A percentile compares a stretch with the other conserved stretches of the same genome.
phyloP scores from a whole-genome alignment of 2,113 vertebrate species.

The Azemiops feae region DNA sequence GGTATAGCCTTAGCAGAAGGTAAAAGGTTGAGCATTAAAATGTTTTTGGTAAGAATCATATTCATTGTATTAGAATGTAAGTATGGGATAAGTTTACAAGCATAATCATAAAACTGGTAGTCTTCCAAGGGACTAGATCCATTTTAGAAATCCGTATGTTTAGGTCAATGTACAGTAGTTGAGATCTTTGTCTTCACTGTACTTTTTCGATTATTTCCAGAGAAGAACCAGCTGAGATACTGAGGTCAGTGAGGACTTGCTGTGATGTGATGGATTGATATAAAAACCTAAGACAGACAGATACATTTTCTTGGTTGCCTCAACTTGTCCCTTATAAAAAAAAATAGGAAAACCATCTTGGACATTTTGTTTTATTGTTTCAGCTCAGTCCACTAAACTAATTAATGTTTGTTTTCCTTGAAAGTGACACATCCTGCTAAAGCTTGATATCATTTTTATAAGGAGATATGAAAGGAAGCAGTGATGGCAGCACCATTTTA shows the following conservation, averaged over 20 bases:
- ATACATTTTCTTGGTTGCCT: background rate
- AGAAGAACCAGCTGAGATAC: background rate
- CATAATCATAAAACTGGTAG: background rate
- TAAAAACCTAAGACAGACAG: background rate
- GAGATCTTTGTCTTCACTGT: background rate
- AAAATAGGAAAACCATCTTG: background rate
- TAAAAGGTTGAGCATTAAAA: background rate
- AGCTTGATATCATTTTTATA: constrained; percentile 18
- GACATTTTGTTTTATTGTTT: background rate
- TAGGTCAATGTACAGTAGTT: background rate
- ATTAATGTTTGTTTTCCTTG: constrained; percentile 12
- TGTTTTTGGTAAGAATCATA: background rate
- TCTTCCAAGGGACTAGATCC: background rate
- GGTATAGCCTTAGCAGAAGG: background rate
- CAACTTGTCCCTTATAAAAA: background rate
- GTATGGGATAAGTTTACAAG: background rate
- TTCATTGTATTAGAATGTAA: background rate
- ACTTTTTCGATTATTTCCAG: background rate
- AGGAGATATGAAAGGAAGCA: constrained; percentile 31
- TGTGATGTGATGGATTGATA: background rate
- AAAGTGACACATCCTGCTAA: background rate
- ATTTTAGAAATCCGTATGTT: background rate
- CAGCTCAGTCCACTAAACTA: background rate
- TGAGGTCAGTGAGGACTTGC: background rate
- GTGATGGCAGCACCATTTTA: background rate